Base-by-base conservation (phyloP, 2,797 vertebrate species). In the Thripadectes ignobilis region DNA sequence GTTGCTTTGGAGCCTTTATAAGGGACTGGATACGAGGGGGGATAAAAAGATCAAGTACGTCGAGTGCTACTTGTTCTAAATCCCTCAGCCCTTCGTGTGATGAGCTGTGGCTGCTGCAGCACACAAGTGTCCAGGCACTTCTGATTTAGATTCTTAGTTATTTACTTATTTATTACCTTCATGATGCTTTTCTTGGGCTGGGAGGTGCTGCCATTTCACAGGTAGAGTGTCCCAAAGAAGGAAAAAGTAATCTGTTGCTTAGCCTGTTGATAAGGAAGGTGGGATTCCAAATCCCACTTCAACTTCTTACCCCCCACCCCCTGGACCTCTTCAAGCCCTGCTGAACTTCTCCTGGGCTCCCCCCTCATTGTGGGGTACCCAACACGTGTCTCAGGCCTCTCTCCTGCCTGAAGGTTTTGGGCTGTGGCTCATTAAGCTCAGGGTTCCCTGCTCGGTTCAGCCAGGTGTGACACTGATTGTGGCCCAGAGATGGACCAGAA, bases 401-500 rank as follows among this genome's bases (percentile, higher is more conserved):
- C 23, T 14, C 14, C 13, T 41, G 2, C 1, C 0, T 6, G 17
- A 36, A 32, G 19, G 3, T 58, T 48, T 84, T 41, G 54, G 19
- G 1, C 3, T 1, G 2, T 41, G 7, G 18, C 14, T 69, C 17
- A 0, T 0, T 22, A 43, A 41, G 29, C 6, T 67, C 15, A 23
- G 29, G 55, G 3, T 78, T 7, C 41, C 21, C 16, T 71, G 43
- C 38, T 29, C 34, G 19, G 49, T 69, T 34, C 51, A 15, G 29
- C 27, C 17, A 27, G 79, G 15, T 41, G 30, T 65, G 30, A 65
- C 23, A 45, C 30, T n/a, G 30, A 26, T 34, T n/a, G 41, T 26
- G 62, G 43, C 52, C 59, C 41, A 6, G 71, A 45, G 55, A 14
- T 29, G 48, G 46, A 22, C 16, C 78, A 63, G 43, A 46, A 54